These are phyloP conservation scores for Diaphora mendica DNA, from an alignment of 2,888 invertebrate species.

Conservation along the genomic window DNA sequence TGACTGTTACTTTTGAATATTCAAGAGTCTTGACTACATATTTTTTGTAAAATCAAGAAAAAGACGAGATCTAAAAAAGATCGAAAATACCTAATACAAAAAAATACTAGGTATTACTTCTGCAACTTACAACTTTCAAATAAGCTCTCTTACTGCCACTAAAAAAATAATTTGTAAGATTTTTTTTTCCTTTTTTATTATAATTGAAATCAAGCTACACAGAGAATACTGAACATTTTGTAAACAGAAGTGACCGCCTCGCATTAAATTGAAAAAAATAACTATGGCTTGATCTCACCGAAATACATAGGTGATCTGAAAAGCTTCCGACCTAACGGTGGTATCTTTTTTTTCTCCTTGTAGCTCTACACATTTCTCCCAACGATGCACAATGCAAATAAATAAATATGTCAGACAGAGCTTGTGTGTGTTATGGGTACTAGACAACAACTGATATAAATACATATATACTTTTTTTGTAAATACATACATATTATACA, in stretches of 20 bases:
- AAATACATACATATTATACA: too few relatives aligned
- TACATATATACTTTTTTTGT: too few relatives aligned
- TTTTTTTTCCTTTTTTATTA: neutral
- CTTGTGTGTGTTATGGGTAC: too few relatives aligned
- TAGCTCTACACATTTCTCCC: too few relatives aligned
- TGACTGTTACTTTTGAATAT: slow-evolving; percentile 18
- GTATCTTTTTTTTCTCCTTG: too few relatives aligned
- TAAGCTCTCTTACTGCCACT: neutral
- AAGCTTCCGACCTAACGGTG: too few relatives aligned
- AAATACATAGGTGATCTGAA: neutral
- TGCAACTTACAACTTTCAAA: neutral
- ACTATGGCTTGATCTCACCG: slow-evolving; percentile 13
- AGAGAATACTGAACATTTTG: slow-evolving; percentile 19
- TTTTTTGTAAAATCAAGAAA: neutral
- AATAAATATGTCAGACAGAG: too few relatives aligned
- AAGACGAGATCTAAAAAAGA: neutral
- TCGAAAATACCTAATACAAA: neutral
- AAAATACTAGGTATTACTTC: neutral
- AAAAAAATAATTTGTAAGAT: neutral
- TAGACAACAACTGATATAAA: too few relatives aligned
- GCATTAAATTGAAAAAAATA: slow-evolving; percentile 22
- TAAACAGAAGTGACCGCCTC: slow-evolving; percentile 18
- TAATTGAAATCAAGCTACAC: slow-evolving; percentile 36
- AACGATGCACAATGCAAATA: too few relatives aligned
- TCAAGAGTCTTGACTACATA: slow-evolving; percentile 23